phyloP scores from a whole-genome alignment of 2,113 vertebrate genomes.

The Rissa tridactyla region DNA sequence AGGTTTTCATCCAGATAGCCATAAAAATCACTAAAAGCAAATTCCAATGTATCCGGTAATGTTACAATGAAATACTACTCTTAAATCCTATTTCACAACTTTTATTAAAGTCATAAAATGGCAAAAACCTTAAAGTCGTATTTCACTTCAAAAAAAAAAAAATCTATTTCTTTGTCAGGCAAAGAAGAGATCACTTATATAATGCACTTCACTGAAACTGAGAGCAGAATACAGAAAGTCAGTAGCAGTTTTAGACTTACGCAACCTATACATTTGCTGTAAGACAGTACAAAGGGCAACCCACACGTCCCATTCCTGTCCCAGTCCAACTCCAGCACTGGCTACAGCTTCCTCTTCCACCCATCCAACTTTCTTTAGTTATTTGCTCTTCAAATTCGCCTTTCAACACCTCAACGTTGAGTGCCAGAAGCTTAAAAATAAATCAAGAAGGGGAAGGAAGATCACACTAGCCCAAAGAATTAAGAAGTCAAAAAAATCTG shows the following conservation, averaged over 20 bases:
- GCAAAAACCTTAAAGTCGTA: neutral
- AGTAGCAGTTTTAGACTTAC: neutral
- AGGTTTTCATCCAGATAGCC: slow-evolving; percentile 12
- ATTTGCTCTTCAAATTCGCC: neutral
- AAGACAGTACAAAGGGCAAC: neutral
- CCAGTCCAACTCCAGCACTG: neutral
- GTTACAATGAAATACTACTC: slow-evolving; percentile 18
- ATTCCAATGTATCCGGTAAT: neutral
- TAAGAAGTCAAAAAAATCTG: neutral
- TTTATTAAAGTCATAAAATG: slow-evolving; percentile 31
- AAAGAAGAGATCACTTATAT: slow-evolving; percentile 2
- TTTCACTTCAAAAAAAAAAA: neutral
- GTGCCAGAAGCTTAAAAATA: neutral
- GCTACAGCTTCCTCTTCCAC: neutral
- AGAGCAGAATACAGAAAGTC: neutral
- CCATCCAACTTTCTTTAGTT: neutral
- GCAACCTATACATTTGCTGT: neutral
- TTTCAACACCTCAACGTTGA: neutral
- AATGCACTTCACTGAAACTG: neutral
- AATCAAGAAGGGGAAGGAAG: neutral
- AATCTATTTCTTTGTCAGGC: neutral
- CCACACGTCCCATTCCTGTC: neutral
- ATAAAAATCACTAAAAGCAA: slow-evolving; percentile 45
- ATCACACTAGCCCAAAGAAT: neutral
- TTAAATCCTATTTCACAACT: slow-evolving; percentile 28